Conservation (phyloP, 2,888 invertebrate genomes). For the Eupithecia abbreviata region DNA sequence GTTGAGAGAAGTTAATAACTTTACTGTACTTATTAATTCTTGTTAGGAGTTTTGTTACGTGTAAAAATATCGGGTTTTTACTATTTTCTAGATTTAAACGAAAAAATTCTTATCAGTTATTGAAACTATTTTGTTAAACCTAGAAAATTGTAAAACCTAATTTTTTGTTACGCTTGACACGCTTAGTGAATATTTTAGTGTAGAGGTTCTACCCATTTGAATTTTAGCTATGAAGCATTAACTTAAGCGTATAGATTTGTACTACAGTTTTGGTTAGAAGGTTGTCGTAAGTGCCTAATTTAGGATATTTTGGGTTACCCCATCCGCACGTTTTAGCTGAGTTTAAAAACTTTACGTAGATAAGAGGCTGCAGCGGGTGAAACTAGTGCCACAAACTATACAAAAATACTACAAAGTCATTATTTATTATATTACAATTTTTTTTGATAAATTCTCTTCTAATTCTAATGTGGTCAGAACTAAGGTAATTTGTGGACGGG, state of each 20-base stretch:
- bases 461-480: too few species aligned
- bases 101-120: too few species aligned
- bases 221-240: background rate
- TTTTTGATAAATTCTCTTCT: too few species aligned
- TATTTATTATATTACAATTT: background rate
- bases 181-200: background rate
- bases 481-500: too few species aligned
- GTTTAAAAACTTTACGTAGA: conserved; percentile 10
- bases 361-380: background rate
- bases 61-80: too few species aligned
- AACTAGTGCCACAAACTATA: background rate
- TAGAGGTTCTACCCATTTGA: background rate
- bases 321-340: conserved; percentile 8
- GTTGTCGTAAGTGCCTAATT: conserved; percentile 34
- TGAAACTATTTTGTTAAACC: too few species aligned
- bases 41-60: background rate
- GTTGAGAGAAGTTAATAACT: background rate
- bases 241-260: background rate
- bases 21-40: background rate
- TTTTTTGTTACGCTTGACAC: too few species aligned
- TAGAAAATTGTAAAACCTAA: too few species aligned
- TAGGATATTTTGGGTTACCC: conserved; percentile 27
- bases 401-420: background rate
- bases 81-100: too few species aligned
- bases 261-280: conserved; percentile 12